Evolutionary conservation across 2,888 invertebrate genomes (phyloP), one percentile per base, ranked within the genome.

Genomic region (Abrostola triplasia): DNA sequence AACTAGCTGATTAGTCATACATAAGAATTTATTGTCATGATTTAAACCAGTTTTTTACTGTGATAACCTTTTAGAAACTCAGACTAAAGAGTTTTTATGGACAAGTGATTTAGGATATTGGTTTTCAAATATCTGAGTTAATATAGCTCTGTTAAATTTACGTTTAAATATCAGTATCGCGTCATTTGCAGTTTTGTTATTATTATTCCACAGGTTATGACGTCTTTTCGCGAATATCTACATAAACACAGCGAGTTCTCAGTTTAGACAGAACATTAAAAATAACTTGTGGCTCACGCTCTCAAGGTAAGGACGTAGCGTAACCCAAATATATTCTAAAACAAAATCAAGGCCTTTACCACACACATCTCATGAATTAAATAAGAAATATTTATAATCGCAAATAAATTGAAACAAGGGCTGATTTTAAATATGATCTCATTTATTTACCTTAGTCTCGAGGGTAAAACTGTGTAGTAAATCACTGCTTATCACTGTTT

Each of bases 291-390:
- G 87, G 86, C 88, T 92, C 91, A 89, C 82, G 79, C 80, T 77
- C 84, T 89, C 94, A 94, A 94, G 94, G 94, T 87, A 90, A 93
- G 88, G 89, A 90, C 92, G 89, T 83, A 88, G 88, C 88, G 87
- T 84, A 87, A 83, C 90, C 88, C 84, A 92, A 88, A 92, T 92
- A 86, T 76, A 67, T 88, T 89, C 90, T 88, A 86, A 90, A 90
- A 88, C 84, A 80, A 88, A 86, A 91, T 89, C 93, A 93, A 93
- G 93, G 93, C 86, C 87, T 84, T 72, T 64, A 70, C 66, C 68
- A 75, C 70, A 74, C 66, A 66, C 57, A 67, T 58, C 47, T 60
- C 12, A 35, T 38, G 59, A 58, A 76, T 54, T 62, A 54, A 70
- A 73, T 70, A 70, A 64, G 53, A 69, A 66, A 36, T 52, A 59